A percentile compares a stretch with the other conserved stretches of the same genome.
These are phyloP conservation scores for Triplophysa siluroides DNA, from an alignment of 2,113 vertebrate species.

Conservation along the genomic window DNA sequence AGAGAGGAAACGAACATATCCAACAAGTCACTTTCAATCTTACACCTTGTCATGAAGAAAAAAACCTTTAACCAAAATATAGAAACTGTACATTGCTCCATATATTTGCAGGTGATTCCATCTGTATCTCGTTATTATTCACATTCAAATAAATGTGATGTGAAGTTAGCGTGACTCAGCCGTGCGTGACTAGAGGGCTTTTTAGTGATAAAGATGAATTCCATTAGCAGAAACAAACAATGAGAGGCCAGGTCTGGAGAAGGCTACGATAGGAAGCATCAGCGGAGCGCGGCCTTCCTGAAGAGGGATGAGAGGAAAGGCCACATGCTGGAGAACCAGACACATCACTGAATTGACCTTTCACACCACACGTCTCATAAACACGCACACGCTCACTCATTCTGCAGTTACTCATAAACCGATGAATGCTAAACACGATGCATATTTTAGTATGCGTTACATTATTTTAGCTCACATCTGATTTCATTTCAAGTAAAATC, in stretches of 20 bases:
- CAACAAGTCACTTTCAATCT: no score
- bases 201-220: conserved; percentile 50
- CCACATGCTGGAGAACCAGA: conserved; percentile 69
- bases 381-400: conserved; percentile 26
- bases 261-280: conserved; percentile 45
- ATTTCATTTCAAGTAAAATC: no score
- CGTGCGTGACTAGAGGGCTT: conserved; percentile 40
- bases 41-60: no score
- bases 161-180: neutral
- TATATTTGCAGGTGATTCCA: no score
- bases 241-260: conserved; percentile 54
- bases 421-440: no score
- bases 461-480: no score
- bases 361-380: conserved; percentile 43
- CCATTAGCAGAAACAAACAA: conserved; percentile 61
- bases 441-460: no score
- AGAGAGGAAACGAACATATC: no score
- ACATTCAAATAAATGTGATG: neutral
- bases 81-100: no score
- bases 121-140: no score
- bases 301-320: conserved; percentile 70
- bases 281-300: conserved; percentile 69
- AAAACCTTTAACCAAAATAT: no score
- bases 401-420: neutral
- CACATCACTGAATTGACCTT: conserved; percentile 65